These are phyloP conservation scores for Scomber scombrus DNA, from an alignment of 2,113 vertebrate species.

Conservation along the genomic window DNA sequence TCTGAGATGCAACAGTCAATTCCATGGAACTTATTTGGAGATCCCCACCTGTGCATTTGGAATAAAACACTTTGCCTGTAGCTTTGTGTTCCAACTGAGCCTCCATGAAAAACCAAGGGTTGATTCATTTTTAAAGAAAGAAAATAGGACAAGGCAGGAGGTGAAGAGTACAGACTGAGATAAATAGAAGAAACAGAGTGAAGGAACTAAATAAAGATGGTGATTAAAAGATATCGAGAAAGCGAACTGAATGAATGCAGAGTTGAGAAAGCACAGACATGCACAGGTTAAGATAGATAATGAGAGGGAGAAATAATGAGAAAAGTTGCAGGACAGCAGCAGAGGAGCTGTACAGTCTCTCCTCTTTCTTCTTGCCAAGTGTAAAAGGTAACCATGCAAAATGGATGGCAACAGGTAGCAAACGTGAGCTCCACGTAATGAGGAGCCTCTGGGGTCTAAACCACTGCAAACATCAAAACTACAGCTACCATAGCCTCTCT, in stretches of 20 bases:
- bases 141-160: conserved; percentile 20
- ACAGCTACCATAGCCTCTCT: conserved; percentile 7
- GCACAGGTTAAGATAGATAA: conserved; percentile 3
- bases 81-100: conserved; percentile 35
- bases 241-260: background rate
- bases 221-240: conserved; percentile 34
- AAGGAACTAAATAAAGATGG: conserved; percentile 20
- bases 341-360: conserved; percentile 2
- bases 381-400: conserved; percentile 56
- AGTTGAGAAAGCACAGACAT: background rate
- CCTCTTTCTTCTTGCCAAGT: conserved; percentile 22
- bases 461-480: conserved; percentile 62
- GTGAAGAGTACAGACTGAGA: conserved; percentile 12
- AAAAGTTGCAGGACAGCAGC: conserved; percentile 6
- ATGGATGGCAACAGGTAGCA: conserved; percentile 68
- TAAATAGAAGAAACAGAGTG: background rate
- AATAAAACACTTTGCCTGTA: conserved; percentile 40
- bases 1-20: conserved; percentile 44
- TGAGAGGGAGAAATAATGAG: conserved; percentile 13
- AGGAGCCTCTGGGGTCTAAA: conserved; percentile 47
- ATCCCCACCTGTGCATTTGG: conserved; percentile 31
- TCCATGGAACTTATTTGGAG: conserved; percentile 51
- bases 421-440: conserved; percentile 47
- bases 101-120: conserved; percentile 12
- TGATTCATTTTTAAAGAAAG: conserved; percentile 42